Conservation (phyloP, 2,888 invertebrate species). For the Agrenia bidenticulata region DNA sequence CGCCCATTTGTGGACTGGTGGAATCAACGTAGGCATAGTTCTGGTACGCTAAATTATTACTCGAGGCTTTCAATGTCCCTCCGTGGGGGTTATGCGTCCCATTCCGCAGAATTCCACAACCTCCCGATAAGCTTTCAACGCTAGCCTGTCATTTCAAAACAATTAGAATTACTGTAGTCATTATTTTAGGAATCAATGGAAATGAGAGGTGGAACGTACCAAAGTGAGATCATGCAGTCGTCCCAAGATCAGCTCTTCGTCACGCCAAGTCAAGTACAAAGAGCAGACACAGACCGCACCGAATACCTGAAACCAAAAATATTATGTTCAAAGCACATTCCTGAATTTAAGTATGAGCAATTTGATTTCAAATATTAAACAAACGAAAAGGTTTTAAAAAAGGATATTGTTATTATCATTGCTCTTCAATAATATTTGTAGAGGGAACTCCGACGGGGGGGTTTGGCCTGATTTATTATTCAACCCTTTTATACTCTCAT, state of each 20-base stretch:
- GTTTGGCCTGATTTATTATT: too few relatives aligned
- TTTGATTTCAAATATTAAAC: too few relatives aligned
- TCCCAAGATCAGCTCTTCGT: slow-evolving; percentile 60
- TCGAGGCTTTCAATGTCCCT: slow-evolving; percentile 42
- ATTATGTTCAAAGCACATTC: too few relatives aligned
- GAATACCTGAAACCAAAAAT: slow-evolving; percentile 54
- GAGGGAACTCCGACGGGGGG: too few relatives aligned
- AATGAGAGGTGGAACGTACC: too few relatives aligned
- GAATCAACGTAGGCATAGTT: slow-evolving; percentile 51
- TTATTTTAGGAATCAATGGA: too few relatives aligned
- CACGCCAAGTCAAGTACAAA: slow-evolving; percentile 61
- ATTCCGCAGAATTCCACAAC: slow-evolving; percentile 21
- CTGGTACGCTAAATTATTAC: slow-evolving; percentile 46
- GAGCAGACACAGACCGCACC: slow-evolving; percentile 61
- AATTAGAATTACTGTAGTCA: too few relatives aligned
- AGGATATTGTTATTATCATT: too few relatives aligned
- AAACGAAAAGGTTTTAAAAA: too few relatives aligned
- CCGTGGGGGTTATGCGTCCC: slow-evolving; percentile 21
- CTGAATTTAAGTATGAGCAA: too few relatives aligned
- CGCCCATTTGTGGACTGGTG: slow-evolving; percentile 24
- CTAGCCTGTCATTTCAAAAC: slow-evolving; percentile 37
- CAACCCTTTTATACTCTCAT: too few relatives aligned
- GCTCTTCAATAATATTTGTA: too few relatives aligned
- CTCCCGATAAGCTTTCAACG: slow-evolving; percentile 41
- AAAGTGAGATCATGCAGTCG: slow-evolving; percentile 59